Conservation (phyloP, 2,888 invertebrate species). For the Chloroclystis v-ata region DNA sequence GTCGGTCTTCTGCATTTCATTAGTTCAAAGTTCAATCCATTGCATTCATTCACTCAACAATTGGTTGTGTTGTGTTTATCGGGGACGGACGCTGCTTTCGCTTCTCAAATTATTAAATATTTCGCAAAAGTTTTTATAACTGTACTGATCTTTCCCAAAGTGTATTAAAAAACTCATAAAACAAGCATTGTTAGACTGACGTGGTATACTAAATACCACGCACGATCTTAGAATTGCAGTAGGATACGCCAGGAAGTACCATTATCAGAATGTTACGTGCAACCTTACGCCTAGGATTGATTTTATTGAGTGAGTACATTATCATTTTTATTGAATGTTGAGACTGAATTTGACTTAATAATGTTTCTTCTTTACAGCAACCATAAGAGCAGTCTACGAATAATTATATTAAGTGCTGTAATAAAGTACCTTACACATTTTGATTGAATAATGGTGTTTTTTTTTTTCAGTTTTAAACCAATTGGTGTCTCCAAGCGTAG, state of each 20-base stretch:
- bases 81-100: not conserved
- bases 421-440: no score
- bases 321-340: no score
- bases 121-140: not conserved
- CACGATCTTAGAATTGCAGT: conserved; percentile 24
- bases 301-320: conserved; percentile 44
- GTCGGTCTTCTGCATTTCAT: no score
- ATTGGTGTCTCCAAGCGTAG: conserved; percentile 39
- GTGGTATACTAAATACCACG: not conserved
- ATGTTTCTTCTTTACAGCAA: no score
- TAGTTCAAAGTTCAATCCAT: no score
- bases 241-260: conserved; percentile 39
- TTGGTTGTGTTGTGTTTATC: conserved; percentile 3
- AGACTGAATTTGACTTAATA: no score
- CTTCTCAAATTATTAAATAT: not conserved
- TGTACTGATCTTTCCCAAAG: not conserved
- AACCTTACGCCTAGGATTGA: conserved; percentile 45
- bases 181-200: no score
- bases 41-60: conserved; percentile 4
- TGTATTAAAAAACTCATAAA: not conserved
- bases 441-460: no score
- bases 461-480: conserved; percentile 49
- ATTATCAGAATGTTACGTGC: conserved; percentile 48
- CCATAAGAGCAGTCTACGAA: no score
- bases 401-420: no score